Conservation (phyloP, 2,797 vertebrate genomes). For the Mastacembelus armatus region DNA sequence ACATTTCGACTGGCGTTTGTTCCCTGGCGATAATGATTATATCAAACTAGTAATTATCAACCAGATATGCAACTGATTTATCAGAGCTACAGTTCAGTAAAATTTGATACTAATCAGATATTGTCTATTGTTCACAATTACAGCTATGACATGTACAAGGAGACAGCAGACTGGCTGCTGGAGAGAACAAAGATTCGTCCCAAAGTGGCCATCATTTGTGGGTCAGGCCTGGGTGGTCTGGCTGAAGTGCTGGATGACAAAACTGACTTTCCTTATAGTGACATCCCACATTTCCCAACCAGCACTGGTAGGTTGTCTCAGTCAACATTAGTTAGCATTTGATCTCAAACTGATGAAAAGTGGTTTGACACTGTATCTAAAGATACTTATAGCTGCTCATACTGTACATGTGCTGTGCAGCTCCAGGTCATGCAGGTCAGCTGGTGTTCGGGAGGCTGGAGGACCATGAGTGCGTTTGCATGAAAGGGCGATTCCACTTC, state of each 20-base stretch:
- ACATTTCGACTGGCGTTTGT: too few species aligned
- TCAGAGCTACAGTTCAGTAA: neutral
- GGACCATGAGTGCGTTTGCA: slow-evolving; percentile 85
- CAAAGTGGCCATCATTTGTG: slow-evolving; percentile 85
- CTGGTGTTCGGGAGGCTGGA: slow-evolving; percentile 87
- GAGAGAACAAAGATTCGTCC: slow-evolving; percentile 63
- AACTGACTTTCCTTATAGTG: slow-evolving; percentile 64
- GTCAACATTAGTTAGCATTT: neutral
- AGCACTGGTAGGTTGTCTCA: slow-evolving; percentile 79
- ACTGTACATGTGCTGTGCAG: slow-evolving; percentile 62
- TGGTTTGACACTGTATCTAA: slow-evolving; percentile 1
- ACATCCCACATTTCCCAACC: slow-evolving; percentile 81
- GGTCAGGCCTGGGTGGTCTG: slow-evolving; percentile 82
- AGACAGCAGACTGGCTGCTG: slow-evolving; percentile 83
- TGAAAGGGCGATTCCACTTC: slow-evolving; percentile 90
- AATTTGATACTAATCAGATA: neutral
- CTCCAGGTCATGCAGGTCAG: slow-evolving; percentile 83
- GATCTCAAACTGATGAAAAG: neutral
- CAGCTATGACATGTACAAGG: slow-evolving; percentile 79
- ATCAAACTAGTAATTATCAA: neutral
- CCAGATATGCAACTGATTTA: neutral
- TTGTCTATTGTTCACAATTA: slow-evolving; percentile 52
- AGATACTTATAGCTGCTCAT: slow-evolving; percentile 3
- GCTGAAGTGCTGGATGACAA: slow-evolving; percentile 77
- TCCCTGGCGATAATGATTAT: neutral